Percentiles rank a stretch among this genome's conserved stretches.
Evolutionary conservation across 2,113 vertebrate species (phyloP).

Genomic region (Phyllopteryx taeniolatus): DNA sequence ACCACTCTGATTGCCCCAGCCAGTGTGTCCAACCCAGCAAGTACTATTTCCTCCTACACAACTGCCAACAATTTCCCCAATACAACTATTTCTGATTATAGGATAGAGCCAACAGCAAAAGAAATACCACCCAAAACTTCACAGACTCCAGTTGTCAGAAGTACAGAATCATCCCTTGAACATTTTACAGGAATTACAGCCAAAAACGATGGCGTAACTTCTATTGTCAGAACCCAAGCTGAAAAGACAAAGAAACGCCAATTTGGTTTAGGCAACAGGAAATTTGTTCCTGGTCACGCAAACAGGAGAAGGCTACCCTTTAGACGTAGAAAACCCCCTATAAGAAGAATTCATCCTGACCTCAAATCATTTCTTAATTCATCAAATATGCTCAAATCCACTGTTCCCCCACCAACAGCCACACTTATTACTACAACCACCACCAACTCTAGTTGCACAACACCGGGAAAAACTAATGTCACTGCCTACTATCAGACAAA

Average conservation of each 20-base stretch:
- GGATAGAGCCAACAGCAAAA: background rate
- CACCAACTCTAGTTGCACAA: constrained; percentile 21
- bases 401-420: constrained; percentile 19
- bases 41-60: constrained; percentile 5
- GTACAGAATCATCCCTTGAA: constrained; percentile 17
- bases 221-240: constrained; percentile 12
- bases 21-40: constrained; percentile 10
- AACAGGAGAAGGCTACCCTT: constrained; percentile 62
- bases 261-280: constrained; percentile 36
- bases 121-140: constrained; percentile 14
- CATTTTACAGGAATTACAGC: constrained; percentile 3
- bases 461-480: constrained; percentile 27
- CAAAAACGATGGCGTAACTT: constrained; percentile 25
- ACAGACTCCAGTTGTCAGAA: constrained; percentile 18
- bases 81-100: background rate
- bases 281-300: constrained; percentile 29
- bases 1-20: constrained; percentile 26
- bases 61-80: constrained; percentile 1
- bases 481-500: constrained; percentile 41
- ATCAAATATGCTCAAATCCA: constrained; percentile 38
- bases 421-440: constrained; percentile 16
- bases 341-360: constrained; percentile 49
- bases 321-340: constrained; percentile 61
- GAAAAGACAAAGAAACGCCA: constrained; percentile 33
- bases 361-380: constrained; percentile 28